Evolutionary conservation across 2,113 vertebrate genomes (phyloP).

Genomic region (Paramormyrops kingsleyae): DNA sequence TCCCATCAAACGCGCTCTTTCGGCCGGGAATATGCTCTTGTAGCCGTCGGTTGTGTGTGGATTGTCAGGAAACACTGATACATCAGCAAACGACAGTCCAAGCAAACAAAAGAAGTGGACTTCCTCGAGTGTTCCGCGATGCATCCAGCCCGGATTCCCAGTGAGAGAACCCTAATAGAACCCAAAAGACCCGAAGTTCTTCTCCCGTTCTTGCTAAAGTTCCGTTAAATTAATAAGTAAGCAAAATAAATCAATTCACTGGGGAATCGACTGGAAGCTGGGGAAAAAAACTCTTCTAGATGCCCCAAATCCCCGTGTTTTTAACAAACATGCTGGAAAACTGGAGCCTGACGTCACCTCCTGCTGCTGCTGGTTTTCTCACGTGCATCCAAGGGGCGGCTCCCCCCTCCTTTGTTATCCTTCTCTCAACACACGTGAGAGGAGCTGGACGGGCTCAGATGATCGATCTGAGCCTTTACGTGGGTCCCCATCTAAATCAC

Average conservation of each 20-base stretch:
- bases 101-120: conserved; percentile 25
- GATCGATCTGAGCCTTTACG: not conserved
- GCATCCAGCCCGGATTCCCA: not conserved
- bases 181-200: not conserved
- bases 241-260: not conserved
- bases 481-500: not conserved
- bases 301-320: not conserved
- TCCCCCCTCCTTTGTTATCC: conserved; percentile 17
- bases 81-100: conserved; percentile 2
- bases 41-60: conserved; percentile 37
- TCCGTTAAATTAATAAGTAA: not conserved
- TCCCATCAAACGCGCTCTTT: conserved; percentile 22
- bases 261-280: not conserved
- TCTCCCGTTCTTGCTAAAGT: not conserved
- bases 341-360: conserved; percentile 22
- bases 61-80: conserved; percentile 18
- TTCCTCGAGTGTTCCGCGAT: not conserved
- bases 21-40: conserved; percentile 26
- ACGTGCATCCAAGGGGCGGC: not conserved
- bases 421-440: not conserved
- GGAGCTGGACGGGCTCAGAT: not conserved
- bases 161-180: not conserved
- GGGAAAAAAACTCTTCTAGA: not conserved
- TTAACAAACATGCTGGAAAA: conserved; percentile 14
- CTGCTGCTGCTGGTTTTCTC: conserved; percentile 26